Percentiles rank a stretch among this genome's conserved stretches.
Evolutionary conservation across 2,113 vertebrate species (phyloP).

Genomic region (Leptobrachium leishanense): DNA sequence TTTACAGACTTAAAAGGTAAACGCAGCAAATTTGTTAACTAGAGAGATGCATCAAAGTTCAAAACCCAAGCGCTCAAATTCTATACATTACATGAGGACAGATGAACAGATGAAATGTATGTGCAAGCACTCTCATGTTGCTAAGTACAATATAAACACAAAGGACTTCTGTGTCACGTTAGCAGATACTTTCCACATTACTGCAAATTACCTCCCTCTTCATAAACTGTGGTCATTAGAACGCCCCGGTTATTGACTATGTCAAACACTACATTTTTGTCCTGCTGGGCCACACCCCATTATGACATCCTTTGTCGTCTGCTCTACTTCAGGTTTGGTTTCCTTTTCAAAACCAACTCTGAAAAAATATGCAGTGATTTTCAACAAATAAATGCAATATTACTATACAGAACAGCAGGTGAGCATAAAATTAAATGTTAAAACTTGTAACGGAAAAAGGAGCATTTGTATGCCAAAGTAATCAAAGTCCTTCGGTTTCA

Average conservation of each 20-base stretch:
- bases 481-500: conserved; percentile 32
- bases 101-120: too few relatives aligned
- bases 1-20: too few relatives aligned
- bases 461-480: conserved; percentile 30
- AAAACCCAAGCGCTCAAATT: too few relatives aligned
- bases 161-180: neutral
- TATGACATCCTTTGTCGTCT: conserved; percentile 40
- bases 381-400: conserved; percentile 29
- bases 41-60: too few relatives aligned
- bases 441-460: conserved; percentile 25
- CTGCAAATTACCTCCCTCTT: neutral
- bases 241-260: conserved; percentile 6
- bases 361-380: conserved; percentile 28
- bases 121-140: too few relatives aligned
- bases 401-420: conserved; percentile 24
- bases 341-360: conserved; percentile 31
- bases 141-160: neutral
- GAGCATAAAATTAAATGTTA: conserved; percentile 23
- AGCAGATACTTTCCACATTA: conserved; percentile 25
- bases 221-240: neutral
- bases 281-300: conserved; percentile 15
- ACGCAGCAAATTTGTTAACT: too few relatives aligned
- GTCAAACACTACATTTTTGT: conserved; percentile 32
- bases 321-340: conserved; percentile 10
- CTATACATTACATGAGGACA: too few relatives aligned